Percentiles rank a stretch among this genome's conserved stretches.
phyloP scores from a whole-genome alignment of 2,113 vertebrate genomes.

The Pangasianodon hypophthalmus region DNA sequence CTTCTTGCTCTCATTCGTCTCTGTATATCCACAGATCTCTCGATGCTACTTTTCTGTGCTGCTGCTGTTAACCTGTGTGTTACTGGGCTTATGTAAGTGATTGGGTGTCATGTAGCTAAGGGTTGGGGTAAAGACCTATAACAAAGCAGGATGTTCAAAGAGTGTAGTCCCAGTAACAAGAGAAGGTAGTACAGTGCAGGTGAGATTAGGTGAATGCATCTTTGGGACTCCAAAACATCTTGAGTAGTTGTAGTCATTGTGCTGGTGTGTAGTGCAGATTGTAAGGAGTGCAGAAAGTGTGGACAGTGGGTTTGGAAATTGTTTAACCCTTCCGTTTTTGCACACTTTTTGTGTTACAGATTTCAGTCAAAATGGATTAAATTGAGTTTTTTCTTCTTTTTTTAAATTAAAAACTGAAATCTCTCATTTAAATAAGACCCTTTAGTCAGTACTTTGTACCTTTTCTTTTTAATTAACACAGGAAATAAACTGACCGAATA shows the following conservation, averaged over 20 bases:
- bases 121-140: background rate
- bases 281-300: background rate
- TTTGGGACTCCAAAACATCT: background rate
- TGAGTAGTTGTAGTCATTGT: background rate
- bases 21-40: constrained; percentile 22
- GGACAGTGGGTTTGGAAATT: background rate
- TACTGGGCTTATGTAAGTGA: background rate
- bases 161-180: background rate
- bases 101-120: background rate
- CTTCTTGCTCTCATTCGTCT: constrained; percentile 22
- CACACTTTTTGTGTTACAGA: background rate
- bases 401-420: background rate
- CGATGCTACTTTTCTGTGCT: constrained; percentile 25
- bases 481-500: background rate
- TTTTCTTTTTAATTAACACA: background rate
- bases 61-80: constrained; percentile 8
- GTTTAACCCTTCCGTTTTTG: background rate
- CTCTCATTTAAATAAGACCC: background rate
- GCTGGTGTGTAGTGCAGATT: background rate
- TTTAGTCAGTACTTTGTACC: background rate
- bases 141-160: background rate
- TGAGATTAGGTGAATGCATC: background rate
- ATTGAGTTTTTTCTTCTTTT: background rate
- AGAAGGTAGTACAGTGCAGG: background rate
- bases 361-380: background rate